Base-by-base conservation (phyloP, 2,797 vertebrate species). In the Schizopygopsis pylzovi region DNA sequence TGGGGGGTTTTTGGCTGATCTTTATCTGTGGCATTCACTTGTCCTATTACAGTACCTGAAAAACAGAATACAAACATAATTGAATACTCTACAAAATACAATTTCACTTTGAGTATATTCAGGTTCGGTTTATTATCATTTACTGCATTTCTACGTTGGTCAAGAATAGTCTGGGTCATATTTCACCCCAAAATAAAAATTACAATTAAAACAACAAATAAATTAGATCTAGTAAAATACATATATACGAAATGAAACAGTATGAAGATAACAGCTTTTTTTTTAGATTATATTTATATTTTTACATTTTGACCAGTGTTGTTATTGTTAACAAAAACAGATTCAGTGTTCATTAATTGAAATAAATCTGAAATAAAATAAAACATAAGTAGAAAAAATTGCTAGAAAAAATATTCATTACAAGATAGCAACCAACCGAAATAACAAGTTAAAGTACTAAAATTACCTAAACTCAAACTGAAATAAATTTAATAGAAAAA, bases 1-100 rank as follows among this genome's bases (percentile, higher is more conserved):
- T 96, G 95, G 1, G 86, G 80, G 0, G 95, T 96, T 0, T 86
- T 85, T 5, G 92, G 91, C 18, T 95, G 93, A 86, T 97, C 96
- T 16, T 65, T 92, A 91, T 97, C 97, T 81, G 93, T 93, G 63
- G 96, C 96, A 1, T 76, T 94, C 88, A 97, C 88, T 88, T 88
- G 86, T 82, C 96, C 96, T 77, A 97, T 91, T 33, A 88, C 0
- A 37, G 94, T 91, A 82, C 95, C 97, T 97, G 65, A 41, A 86
- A 79, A 70, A 28, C 52, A 77, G 11, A 77, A 49, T 33, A n/a
- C 13, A 25, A 28, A 80, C 33, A 80, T 9, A 9, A 16, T 4
- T 72, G 15, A 47, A 49, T 28, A 11, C 49, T 4, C 15, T 18
- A 9, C 16, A 47, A 49, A 28, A 39, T 18, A 9, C 1, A 54